Conservation (phyloP, 2,113 vertebrate species). For the Casuarius casuarius region DNA sequence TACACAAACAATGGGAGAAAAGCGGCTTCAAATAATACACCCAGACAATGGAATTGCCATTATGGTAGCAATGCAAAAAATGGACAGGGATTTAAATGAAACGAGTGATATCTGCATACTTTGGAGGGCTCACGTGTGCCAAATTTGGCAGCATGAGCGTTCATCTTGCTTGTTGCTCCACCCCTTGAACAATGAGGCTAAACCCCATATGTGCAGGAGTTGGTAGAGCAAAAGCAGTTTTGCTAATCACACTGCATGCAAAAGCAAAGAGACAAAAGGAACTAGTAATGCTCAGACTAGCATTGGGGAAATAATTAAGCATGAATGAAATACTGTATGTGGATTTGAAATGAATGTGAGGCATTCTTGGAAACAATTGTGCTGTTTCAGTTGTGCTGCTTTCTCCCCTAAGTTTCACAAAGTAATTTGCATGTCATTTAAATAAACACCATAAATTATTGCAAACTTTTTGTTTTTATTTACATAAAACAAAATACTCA, state of each 20-base stretch:
- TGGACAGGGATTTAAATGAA: constrained; percentile 27
- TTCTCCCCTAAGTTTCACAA: constrained; percentile 30
- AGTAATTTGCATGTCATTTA: constrained; percentile 69
- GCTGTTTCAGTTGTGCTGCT: constrained; percentile 46
- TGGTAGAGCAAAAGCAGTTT: constrained; percentile 25
- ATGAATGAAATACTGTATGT: constrained; percentile 46
- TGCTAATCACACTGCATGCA: constrained; percentile 48
- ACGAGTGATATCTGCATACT: background rate
- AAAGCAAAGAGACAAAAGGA: constrained; percentile 69
- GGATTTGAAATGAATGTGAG: constrained; percentile 55
- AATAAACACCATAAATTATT: constrained; percentile 56
- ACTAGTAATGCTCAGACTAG: constrained; percentile 30
- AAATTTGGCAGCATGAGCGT: constrained; percentile 45
- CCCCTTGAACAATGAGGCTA: constrained; percentile 64
- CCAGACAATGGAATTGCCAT: constrained; percentile 56
- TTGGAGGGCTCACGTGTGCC: constrained; percentile 37
- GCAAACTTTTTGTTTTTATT: constrained; percentile 56
- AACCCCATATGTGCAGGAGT: constrained; percentile 49
- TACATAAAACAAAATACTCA: constrained; percentile 53
- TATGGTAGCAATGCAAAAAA: constrained; percentile 40
- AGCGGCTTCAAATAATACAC: constrained; percentile 58
- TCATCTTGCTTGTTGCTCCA: constrained; percentile 49
- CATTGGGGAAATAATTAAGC: constrained; percentile 61
- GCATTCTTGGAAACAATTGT: constrained; percentile 52
- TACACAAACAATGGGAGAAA: constrained; percentile 56